A percentile compares a stretch with the other conserved stretches of the same genome.
Evolutionary conservation across 2,113 vertebrate genomes (phyloP).

Genomic region (Dicerorhinus sumatrensis): DNA sequence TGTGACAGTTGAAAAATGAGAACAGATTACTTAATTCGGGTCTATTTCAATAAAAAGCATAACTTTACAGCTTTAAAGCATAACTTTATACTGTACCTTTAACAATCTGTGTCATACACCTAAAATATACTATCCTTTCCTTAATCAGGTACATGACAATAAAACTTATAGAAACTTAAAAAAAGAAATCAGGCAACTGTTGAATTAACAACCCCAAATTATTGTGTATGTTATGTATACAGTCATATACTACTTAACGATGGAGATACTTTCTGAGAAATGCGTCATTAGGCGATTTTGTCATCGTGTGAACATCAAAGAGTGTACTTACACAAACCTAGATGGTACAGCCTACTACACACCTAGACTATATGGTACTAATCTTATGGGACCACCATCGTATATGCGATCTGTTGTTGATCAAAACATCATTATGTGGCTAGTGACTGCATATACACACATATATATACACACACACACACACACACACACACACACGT

Average conservation of each 20-base stretch:
- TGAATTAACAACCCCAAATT: background rate
- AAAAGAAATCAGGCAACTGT: background rate
- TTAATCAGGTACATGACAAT: background rate
- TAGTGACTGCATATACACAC: too few relatives aligned
- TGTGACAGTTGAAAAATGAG: background rate
- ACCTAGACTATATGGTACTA: too few relatives aligned
- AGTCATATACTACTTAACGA: too few relatives aligned
- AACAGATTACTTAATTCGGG: conserved; percentile 14
- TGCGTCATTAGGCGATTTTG: too few relatives aligned
- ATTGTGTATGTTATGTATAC: background rate
- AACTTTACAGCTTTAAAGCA: background rate
- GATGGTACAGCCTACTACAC: too few relatives aligned
- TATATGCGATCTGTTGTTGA: too few relatives aligned
- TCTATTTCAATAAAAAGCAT: background rate
- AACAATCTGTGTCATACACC: background rate
- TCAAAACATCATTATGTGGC: too few relatives aligned
- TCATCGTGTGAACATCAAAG: too few relatives aligned
- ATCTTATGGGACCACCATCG: too few relatives aligned
- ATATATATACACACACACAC: background rate
- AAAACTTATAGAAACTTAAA: background rate
- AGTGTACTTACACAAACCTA: too few relatives aligned
- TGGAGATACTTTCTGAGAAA: too few relatives aligned
- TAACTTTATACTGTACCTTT: background rate
- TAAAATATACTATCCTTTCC: background rate
- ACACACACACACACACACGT: background rate